A percentile compares a stretch with the other conserved stretches of the same genome.
Conservation (phyloP, 2,797 vertebrate genomes). For the Clarias fuscus region DNA sequence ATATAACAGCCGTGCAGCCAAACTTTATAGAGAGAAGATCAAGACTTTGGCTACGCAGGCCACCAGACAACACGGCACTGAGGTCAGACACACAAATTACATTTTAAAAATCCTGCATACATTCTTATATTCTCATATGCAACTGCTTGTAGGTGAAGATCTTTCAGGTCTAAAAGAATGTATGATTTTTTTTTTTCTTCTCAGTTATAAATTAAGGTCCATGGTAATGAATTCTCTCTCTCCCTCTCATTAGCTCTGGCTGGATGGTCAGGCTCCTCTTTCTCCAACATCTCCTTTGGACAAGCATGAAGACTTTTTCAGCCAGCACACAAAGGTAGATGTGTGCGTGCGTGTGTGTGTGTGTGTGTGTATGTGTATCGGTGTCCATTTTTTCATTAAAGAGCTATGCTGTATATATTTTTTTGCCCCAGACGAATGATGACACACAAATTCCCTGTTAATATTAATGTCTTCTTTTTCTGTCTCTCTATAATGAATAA, state of each 20-base stretch:
- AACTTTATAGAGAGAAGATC: slow-evolving; percentile 89
- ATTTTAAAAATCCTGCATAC: not conserved
- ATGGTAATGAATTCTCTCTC: not conserved
- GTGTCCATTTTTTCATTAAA: not conserved
- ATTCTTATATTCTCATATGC: not conserved
- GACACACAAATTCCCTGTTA: no score
- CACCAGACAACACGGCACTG: slow-evolving; percentile 85
- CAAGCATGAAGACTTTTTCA: slow-evolving; percentile 93
- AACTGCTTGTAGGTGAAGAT: not conserved
- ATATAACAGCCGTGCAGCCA: slow-evolving; percentile 89
- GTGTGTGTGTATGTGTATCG: not conserved
- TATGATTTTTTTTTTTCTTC: not conserved
- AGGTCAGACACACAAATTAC: slow-evolving; percentile 68
- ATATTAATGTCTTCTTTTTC: not conserved
- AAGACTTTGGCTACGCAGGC: slow-evolving; percentile 84
- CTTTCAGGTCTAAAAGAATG: not conserved
- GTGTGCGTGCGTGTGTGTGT: not conserved
- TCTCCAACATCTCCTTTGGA: slow-evolving; percentile 76
- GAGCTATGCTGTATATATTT: not conserved
- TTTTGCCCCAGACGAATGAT: not conserved
- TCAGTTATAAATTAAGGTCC: not conserved
- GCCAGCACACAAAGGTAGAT: slow-evolving; percentile 76
- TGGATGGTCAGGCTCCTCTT: slow-evolving; percentile 79
- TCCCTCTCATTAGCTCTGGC: slow-evolving; percentile 80
- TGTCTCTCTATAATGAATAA: not conserved